Conservation (phyloP, 1,140 invertebrate species). For the Procambarus clarkii region DNA sequence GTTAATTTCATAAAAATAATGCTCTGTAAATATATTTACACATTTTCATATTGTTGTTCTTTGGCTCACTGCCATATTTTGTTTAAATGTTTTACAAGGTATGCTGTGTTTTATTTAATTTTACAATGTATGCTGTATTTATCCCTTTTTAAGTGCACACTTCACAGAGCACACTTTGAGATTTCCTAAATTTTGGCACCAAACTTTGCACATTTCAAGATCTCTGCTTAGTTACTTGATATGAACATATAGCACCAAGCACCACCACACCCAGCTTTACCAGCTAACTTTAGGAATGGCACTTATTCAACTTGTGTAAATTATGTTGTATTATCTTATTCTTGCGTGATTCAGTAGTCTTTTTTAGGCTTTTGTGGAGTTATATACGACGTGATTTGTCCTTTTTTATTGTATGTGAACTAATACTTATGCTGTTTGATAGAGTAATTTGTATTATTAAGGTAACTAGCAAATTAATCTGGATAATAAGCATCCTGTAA, state of each 20-base stretch:
- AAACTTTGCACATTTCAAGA: not conserved
- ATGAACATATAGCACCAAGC: not conserved
- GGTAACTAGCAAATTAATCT: too few relatives aligned
- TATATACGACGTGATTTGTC: not conserved
- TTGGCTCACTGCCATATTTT: too few relatives aligned
- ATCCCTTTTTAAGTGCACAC: not conserved
- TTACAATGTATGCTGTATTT: not conserved
- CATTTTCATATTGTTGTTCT: too few relatives aligned
- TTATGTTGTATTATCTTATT: not conserved
- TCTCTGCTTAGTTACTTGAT: not conserved
- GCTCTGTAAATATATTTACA: too few relatives aligned
- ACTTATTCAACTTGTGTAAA: not conserved
- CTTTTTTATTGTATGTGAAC: too few relatives aligned
- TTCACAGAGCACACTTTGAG: constrained; percentile 4
- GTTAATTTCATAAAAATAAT: too few relatives aligned
- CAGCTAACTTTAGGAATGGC: not conserved
- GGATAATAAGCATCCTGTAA: too few relatives aligned
- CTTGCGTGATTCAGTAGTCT: not conserved
- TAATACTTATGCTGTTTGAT: too few relatives aligned
- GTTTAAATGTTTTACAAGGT: too few relatives aligned
- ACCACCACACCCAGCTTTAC: not conserved
- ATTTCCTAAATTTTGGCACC: not conserved
- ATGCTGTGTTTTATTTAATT: not conserved
- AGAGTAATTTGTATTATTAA: too few relatives aligned
- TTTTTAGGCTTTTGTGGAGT: not conserved